Percentiles rank a stretch among this genome's conserved stretches.
phyloP scores from a whole-genome alignment of 2,797 vertebrate species.

The Menidia menidia region DNA sequence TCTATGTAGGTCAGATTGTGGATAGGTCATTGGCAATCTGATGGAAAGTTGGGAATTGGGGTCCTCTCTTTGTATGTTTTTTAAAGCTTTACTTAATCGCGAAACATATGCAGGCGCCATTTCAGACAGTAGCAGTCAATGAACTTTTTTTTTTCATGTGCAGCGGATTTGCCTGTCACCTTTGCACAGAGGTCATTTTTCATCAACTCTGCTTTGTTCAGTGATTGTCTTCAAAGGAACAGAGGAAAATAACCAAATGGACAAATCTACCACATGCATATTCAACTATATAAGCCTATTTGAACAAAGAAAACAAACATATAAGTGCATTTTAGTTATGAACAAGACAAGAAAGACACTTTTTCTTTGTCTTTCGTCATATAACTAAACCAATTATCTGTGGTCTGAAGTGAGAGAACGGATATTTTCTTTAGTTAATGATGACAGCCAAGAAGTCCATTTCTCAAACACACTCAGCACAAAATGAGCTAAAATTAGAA shows the following conservation, averaged over 20 bases:
- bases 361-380: no score
- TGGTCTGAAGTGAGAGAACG: no score
- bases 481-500: no score
- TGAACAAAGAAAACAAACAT: no score
- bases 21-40: slow-evolving; percentile 53
- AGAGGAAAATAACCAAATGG: not conserved
- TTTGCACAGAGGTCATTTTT: no score
- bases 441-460: not conserved
- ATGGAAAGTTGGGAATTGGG: slow-evolving; percentile 36
- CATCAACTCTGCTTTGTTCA: not conserved
- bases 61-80: not conserved
- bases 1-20: slow-evolving; percentile 54
- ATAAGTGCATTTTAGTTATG: no score
- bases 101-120: not conserved
- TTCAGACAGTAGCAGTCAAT: not conserved
- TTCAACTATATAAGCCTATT: not conserved
- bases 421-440: no score
- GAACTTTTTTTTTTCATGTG: not conserved
- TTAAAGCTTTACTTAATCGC: slow-evolving; percentile 4
- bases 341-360: no score
- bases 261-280: not conserved
- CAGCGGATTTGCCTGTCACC: no score
- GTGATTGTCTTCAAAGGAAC: not conserved
- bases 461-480: not conserved
- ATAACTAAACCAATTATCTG: no score